A percentile compares a stretch with the other conserved stretches of the same genome.
phyloP scores from a whole-genome alignment of 2,797 vertebrate species.

The Tokudaia muenninki region DNA sequence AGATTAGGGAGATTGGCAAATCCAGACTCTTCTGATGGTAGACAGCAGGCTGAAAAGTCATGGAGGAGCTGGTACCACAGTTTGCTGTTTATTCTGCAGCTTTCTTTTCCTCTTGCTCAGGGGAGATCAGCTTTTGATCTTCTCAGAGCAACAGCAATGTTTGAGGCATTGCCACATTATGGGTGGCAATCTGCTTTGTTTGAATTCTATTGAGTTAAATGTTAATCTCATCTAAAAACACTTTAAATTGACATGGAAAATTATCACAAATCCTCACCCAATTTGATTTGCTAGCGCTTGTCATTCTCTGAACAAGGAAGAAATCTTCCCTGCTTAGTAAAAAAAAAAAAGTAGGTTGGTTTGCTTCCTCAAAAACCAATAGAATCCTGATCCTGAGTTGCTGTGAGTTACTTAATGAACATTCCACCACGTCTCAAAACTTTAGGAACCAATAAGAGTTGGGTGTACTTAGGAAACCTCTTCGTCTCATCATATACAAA shows the following conservation, averaged over 20 bases:
- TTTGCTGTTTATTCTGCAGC: neutral
- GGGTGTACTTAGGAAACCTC: neutral
- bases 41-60: neutral
- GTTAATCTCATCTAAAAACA: neutral
- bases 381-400: neutral
- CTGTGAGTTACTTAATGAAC: neutral
- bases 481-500: neutral
- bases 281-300: neutral
- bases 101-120: neutral
- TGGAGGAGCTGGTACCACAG: neutral
- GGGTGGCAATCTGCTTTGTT: neutral
- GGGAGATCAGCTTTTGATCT: neutral
- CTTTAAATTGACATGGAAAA: neutral
- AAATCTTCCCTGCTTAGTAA: neutral
- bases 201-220: neutral
- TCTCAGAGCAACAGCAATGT: neutral
- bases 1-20: neutral
- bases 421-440: neutral
- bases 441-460: neutral
- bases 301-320: neutral
- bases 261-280: neutral
- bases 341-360: neutral
- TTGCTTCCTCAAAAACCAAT: neutral
- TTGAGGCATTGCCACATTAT: neutral
- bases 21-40: neutral